Base-by-base conservation (phyloP, 2,797 vertebrate genomes). In the Sebastes paucispinis region DNA sequence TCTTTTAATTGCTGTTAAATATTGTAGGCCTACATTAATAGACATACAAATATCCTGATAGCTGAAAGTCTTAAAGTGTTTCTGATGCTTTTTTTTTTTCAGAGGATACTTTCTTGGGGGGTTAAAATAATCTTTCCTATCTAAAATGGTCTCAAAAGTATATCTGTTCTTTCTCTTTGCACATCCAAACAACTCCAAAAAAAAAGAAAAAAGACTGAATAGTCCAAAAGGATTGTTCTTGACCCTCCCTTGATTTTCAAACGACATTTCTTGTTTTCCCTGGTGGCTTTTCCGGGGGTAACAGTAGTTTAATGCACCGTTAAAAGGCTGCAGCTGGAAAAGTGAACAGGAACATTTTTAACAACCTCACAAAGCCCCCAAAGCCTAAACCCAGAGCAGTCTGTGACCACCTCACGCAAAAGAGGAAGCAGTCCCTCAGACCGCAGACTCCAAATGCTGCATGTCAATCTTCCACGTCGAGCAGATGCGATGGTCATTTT, bases 251-350 rank as follows among this genome's bases (percentile, higher is more conserved):
- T 89, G 85, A 88, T 92, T 93, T 93, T 91, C 85, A 91, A 89
- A 88, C 68, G 31, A 75, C 83, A 87, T 92, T 92, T 85, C 91
- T 89, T 90, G 87, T 92, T 90, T 83, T 92, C 92, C 91, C 90
- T 55, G 8, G 88, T 89, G 92, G 69, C 79, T 89, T 88, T 89
- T 79, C 9, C 6, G 39, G 74, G 89, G 80, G 73, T 84, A 87
- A 85, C 91, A 73, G 71, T 93, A 81, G 69, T 94, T 93, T 92
- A 94, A 94, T 93, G 93, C 92, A 86, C 89, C 86, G 81, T 94
- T 95, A 91, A 93, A 92, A 93, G 82, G 87, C 83, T 89, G 18
- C 94, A 95, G 92, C 93, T 94, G 94, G 93, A 93, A 94, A 95
- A 95, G 91, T 92, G 91, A 95, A 88, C 91, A 94, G 87, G 87